These are phyloP conservation scores for Cepaea nemoralis DNA, from an alignment of 1,140 invertebrate genomes.

Conservation along the genomic window DNA sequence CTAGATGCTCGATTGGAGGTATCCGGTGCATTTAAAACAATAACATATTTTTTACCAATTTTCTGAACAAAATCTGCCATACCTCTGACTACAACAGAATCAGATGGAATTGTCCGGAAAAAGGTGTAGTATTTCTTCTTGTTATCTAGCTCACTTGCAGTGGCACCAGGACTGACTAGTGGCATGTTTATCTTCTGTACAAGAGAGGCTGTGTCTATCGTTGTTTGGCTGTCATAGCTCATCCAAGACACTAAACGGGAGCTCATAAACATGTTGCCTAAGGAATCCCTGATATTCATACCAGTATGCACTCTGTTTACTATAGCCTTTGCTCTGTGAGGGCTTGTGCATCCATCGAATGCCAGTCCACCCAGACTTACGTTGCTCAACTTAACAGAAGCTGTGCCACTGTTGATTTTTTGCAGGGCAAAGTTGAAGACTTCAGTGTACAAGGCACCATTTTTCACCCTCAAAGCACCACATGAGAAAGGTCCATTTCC, in stretches of 20 bases:
- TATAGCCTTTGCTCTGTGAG: slow-evolving; percentile 52
- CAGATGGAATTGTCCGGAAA: slow-evolving; percentile 84
- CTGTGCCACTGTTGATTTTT: slow-evolving; percentile 57
- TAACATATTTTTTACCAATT: slow-evolving; percentile 60
- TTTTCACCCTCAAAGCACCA: slow-evolving; percentile 48
- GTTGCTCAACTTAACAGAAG: slow-evolving; percentile 72
- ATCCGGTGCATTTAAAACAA: slow-evolving; percentile 64
- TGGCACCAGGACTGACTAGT: slow-evolving; percentile 70
- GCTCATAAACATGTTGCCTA: slow-evolving; percentile 27
- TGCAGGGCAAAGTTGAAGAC: slow-evolving; percentile 65
- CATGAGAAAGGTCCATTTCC: slow-evolving; percentile 58
- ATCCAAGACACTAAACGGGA: slow-evolving; percentile 57
- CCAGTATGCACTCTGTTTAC: slow-evolving; percentile 51
- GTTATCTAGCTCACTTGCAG: slow-evolving; percentile 81
- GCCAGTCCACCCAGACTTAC: slow-evolving; percentile 76
- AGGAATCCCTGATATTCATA: slow-evolving; percentile 10
- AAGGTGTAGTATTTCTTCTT: slow-evolving; percentile 82
- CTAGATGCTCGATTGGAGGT: slow-evolving; percentile 49
- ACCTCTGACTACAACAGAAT: slow-evolving; percentile 82
- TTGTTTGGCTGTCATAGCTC: slow-evolving; percentile 61
- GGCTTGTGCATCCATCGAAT: slow-evolving; percentile 65
- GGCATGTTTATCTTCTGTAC: slow-evolving; percentile 51
- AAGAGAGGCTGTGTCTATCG: slow-evolving; percentile 55
- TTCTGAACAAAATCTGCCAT: slow-evolving; percentile 72
- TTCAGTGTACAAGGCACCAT: slow-evolving; percentile 66